Base-by-base conservation (phyloP, 37 sponge, comb jelly and placozoan genomes). In the Oscarella lobularis region DNA sequence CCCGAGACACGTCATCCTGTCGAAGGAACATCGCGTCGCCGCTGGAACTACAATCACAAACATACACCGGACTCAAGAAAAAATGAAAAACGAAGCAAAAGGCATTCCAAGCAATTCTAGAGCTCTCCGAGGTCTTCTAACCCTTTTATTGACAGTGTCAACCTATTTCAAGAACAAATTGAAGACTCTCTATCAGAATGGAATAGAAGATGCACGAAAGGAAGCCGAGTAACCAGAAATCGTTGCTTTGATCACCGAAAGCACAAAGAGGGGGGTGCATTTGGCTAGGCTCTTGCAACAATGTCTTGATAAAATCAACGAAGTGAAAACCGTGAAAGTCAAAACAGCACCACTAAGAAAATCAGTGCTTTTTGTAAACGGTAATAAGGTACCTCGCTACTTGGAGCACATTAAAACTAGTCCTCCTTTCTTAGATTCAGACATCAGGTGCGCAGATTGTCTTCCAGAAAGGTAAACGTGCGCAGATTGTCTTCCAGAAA, bases 251-350 rank as follows among this genome's bases (percentile, higher is more conserved):
- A 9, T 48, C 9, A 48, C 20, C 20, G 60, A 27, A 48, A 48
- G 9, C 20, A 9, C 9, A 48, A 27, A 48, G 60, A 9, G 60
- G 14, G 20, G 9, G 60, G 14, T 48, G 60, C 60, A 9, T 9
- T 48, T 48, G 60, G 14, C 9, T 48, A 48, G 60, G 60, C 9
- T 48, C 14, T 20, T 48, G 9, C 60, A 48, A 48, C 60, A 20
- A 48, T 48, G 60, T 48, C 60, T 48, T 48, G 60, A 48, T 20
- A 48, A 48, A 20, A 48, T 48, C 60, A 20, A 9, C 9, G 60
- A 48, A 20, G 60, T 48, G 20, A 48, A 48, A 48, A 48, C 20
- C 14, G 9, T 48, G 60, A 48, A 20, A 40, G 73, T 84, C 35
- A 67, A 78, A 33, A n/a, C n/a, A n/a, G n/a, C n/a, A n/a, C n/a